Evolutionary conservation across 64 coral and sea anemone genomes (phyloP), one percentile per base, ranked within the genome.

Genomic region (Stichodactyla mertensii): DNA sequence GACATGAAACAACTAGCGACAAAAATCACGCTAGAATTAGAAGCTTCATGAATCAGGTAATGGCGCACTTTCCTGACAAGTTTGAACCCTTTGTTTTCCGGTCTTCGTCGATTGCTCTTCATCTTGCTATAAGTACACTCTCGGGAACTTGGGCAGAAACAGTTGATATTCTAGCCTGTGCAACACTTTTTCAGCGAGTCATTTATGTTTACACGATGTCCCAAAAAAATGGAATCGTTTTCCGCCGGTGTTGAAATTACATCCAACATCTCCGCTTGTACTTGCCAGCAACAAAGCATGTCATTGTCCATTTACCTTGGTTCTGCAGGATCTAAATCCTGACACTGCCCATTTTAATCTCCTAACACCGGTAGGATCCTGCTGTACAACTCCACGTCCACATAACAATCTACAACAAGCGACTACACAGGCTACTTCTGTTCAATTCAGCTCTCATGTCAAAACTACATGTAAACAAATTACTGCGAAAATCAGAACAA

Each of bases 141-240:
- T 55, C 52, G 11, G 85, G 90, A 57, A 77, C 85, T 79, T 92
- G 90, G 90, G 85, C 85, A 92, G 85, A 92, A 83, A 87, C 78
- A 55, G 22, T 92, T 7, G 91, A 87, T 60, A 92, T 92, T 77
- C 83, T 84, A 4, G 71, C 52, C 56, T 92, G 86, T 84, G 91
- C 86, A 82, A 84, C 81, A 52, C 78, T 92, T 53, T 58, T 87
- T 36, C 0, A 86, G 87, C 22, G 79, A 61, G 20, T 77, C 5
- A 87, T 92, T 87, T 80, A 80, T 77, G 80, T 81, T 20, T 92
- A 55, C 24, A 57, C 81, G 16, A 53, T 69, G 14, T 56, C 45
- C 57, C 27, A 26, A 58, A 81, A 67, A 80, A 79, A 91, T 26
- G 64, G 84, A 57, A 81, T 91, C 27, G 78, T 16, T 61, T 87